phyloP scores from a whole-genome alignment of 1,140 invertebrate genomes.

The Anastrepha ludens region DNA sequence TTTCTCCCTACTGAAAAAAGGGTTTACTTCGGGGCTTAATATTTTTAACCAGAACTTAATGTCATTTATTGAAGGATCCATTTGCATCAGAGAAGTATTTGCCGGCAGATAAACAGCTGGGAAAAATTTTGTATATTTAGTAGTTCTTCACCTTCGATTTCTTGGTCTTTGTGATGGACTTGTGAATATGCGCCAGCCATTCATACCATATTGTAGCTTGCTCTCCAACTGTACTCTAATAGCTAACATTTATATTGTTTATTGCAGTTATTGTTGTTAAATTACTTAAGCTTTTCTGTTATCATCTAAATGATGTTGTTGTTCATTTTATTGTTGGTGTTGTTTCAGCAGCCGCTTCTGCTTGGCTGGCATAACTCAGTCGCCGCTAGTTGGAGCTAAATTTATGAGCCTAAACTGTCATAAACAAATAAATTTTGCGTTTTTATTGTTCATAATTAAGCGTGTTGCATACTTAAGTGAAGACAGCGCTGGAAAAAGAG shows the following conservation, averaged over 20 bases:
- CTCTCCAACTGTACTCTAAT: no score
- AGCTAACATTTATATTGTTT: not conserved
- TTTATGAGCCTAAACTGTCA: constrained; percentile 54
- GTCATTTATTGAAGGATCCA: no score
- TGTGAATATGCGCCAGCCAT: no score
- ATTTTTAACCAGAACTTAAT: no score
- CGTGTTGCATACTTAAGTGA: constrained; percentile 2
- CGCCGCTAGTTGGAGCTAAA: not conserved
- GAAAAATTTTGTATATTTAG: no score
- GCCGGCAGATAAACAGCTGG: no score
- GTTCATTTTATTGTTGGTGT: not conserved
- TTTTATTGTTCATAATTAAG: constrained; percentile 54
- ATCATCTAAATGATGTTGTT: not conserved
- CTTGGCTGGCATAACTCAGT: constrained; percentile 16
- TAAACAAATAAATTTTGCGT: constrained; percentile 51
- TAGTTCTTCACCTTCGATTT: no score
- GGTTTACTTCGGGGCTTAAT: no score
- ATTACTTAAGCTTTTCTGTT: not conserved
- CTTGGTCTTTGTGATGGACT: no score
- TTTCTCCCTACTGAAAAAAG: no score
- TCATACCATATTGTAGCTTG: not conserved
- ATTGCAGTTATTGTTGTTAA: not conserved
- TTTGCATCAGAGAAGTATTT: no score
- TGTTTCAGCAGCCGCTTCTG: constrained; percentile 9
- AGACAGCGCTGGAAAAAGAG: not conserved